A percentile compares a stretch with the other conserved stretches of the same genome.
Evolutionary conservation across 2,797 vertebrate species (phyloP).

Genomic region (Psittacula echo): DNA sequence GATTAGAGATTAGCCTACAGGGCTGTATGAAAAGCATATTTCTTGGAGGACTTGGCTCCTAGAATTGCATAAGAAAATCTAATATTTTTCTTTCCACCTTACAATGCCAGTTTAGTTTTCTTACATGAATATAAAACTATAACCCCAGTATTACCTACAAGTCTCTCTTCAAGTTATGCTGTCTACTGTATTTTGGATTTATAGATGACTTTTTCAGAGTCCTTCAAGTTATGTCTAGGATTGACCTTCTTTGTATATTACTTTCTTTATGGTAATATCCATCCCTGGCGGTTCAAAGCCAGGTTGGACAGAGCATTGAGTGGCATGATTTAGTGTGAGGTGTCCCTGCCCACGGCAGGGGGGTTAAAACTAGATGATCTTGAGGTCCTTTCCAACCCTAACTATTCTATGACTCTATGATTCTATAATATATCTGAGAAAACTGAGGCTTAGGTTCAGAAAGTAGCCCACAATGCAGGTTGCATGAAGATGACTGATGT

Average conservation of each 20-base stretch:
- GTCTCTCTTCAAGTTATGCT: neutral
- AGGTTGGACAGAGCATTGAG: too few species aligned
- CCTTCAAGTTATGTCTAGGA: neutral
- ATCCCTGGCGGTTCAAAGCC: too few species aligned
- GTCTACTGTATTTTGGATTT: neutral
- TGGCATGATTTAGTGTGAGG: too few species aligned
- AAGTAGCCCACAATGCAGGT: fast-evolving
- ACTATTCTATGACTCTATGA: too few species aligned
- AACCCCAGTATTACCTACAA: neutral
- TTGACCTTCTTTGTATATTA: neutral
- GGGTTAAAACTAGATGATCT: too few species aligned
- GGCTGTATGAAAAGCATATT: neutral
- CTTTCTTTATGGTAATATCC: neutral
- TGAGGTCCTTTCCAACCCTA: too few species aligned
- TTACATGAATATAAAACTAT: neutral
- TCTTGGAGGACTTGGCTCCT: neutral
- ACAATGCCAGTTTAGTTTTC: neutral
- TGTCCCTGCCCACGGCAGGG: too few species aligned
- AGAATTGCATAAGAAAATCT: neutral
- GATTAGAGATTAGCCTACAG: neutral
- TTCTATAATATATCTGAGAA: neutral
- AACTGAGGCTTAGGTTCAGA: neutral
- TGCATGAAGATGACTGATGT: neutral
- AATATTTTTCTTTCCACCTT: neutral
- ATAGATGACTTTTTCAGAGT: neutral